Percentiles rank a stretch among this genome's conserved stretches.
phyloP scores from a whole-genome alignment of 2,113 vertebrate genomes.

The Eupsittula cactorum region DNA sequence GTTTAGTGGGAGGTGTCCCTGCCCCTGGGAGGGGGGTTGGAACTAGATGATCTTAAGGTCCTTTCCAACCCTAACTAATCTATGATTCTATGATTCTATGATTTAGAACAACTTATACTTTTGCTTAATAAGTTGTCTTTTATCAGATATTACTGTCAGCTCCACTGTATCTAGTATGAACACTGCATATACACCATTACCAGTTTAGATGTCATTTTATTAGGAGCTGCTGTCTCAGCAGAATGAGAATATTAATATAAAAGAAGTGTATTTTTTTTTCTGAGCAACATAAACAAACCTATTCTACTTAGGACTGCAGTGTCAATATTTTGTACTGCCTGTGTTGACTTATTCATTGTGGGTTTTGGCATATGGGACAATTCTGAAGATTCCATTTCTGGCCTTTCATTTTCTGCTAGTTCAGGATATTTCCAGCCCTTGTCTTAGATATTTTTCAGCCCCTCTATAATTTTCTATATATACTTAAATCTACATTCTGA shows the following conservation, averaged over 20 bases:
- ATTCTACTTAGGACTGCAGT: conserved; percentile 17
- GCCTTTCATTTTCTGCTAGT: background rate
- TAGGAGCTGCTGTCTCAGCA: conserved; percentile 36
- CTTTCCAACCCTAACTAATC: too few species aligned
- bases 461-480: background rate
- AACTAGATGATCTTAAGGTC: too few species aligned
- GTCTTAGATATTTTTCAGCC: background rate
- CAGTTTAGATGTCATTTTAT: background rate
- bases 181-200: background rate
- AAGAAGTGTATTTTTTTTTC: conserved; percentile 15
- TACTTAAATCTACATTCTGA: background rate
- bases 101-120: background rate
- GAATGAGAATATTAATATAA: conserved; percentile 46
- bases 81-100: background rate
- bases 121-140: background rate
- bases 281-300: conserved; percentile 22
- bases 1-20: too few species aligned
- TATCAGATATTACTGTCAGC: background rate
- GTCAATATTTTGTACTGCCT: conserved; percentile 46
- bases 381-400: background rate
- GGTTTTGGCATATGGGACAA: background rate
- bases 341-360: conserved; percentile 18
- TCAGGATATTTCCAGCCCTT: background rate
- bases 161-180: background rate
- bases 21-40: too few species aligned